Evolutionary conservation across 2,113 vertebrate species (phyloP).

Genomic region (Andinoacara biseriatus): DNA sequence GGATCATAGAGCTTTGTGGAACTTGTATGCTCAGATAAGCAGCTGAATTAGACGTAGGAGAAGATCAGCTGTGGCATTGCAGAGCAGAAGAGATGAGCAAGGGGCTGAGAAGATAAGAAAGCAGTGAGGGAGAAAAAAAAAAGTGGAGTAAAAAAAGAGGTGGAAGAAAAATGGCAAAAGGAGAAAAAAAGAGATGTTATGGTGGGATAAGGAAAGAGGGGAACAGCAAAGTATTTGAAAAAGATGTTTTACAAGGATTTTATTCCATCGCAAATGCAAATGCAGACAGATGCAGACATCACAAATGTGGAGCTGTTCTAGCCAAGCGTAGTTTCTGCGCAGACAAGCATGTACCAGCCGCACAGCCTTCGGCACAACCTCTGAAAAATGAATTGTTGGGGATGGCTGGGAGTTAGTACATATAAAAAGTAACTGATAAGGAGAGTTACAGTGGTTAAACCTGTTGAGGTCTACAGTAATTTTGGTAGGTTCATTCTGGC

Average conservation of each 20-base stretch:
- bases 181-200: neutral
- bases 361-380: neutral
- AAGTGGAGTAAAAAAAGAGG: neutral
- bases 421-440: constrained; percentile 1
- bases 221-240: neutral
- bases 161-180: neutral
- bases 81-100: constrained; percentile 56
- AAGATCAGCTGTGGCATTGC: constrained; percentile 64
- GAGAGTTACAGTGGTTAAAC: neutral
- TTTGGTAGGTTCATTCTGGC: neutral
- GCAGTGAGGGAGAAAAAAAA: neutral
- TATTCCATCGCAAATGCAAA: neutral
- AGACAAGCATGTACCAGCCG: neutral
- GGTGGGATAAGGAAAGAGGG: neutral
- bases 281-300: constrained; percentile 1
- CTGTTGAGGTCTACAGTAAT: neutral
- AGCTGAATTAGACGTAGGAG: constrained; percentile 72
- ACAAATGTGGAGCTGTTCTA: neutral
- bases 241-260: constrained; percentile 1
- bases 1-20: constrained; percentile 69
- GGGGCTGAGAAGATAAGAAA: constrained; percentile 53
- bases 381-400: neutral
- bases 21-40: constrained; percentile 78
- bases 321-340: neutral
- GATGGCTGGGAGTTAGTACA: neutral